These are phyloP conservation scores for Troglohyphantes excavatus DNA, from an alignment of 2,888 invertebrate species.

Conservation along the genomic window DNA sequence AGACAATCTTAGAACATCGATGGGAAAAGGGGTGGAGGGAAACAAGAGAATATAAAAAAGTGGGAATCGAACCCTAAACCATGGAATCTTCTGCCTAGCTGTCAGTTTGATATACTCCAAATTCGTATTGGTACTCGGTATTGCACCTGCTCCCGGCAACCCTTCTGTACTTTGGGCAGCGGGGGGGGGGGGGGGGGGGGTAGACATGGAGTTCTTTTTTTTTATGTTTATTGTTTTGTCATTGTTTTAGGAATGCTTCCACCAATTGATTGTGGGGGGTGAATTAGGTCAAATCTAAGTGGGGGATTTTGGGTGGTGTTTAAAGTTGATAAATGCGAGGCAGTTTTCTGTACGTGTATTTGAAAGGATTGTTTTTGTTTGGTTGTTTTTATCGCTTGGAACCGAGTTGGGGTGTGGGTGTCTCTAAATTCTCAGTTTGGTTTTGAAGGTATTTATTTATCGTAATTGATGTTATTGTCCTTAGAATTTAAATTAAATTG, in stretches of 20 bases:
- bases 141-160: constrained; percentile 67
- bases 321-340: constrained; percentile 49
- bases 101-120: constrained; percentile 74
- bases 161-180: constrained; percentile 7
- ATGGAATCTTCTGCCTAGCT: constrained; percentile 46
- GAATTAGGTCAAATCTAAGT: constrained; percentile 73
- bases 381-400: neutral
- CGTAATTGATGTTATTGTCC: too few species aligned
- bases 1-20: constrained; percentile 17
- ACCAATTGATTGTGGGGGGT: constrained; percentile 53
- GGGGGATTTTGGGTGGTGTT: constrained; percentile 65
- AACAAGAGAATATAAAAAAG: constrained; percentile 18
- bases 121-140: constrained; percentile 56
- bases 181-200: neutral
- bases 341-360: constrained; percentile 26
- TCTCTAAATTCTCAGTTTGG: too few species aligned
- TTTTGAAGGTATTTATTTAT: too few species aligned
- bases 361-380: neutral
- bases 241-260: constrained; percentile 19
- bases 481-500: too few species aligned
- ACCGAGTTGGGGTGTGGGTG: too few species aligned
- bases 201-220: constrained; percentile 11
- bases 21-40: neutral
- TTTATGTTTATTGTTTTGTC: constrained; percentile 53
- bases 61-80: constrained; percentile 19